These are phyloP conservation scores for Ennomos erosarius DNA, from an alignment of 2,888 invertebrate species.

Conservation along the genomic window DNA sequence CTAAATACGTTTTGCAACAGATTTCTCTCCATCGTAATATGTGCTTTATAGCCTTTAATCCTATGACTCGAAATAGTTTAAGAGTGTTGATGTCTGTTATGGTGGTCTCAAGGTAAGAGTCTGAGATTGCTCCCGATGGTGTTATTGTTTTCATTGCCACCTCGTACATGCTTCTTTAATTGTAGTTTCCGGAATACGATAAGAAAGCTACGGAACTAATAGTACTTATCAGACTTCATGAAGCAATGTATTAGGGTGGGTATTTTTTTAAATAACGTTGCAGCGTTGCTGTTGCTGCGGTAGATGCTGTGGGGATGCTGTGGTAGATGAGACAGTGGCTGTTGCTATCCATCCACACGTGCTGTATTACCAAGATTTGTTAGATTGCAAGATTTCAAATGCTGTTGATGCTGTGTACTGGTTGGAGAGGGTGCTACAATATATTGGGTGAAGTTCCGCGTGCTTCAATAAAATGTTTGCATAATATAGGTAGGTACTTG, in stretches of 20 bases:
- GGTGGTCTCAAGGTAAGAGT: conserved; percentile 64
- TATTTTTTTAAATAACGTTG: no score
- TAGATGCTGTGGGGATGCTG: no score
- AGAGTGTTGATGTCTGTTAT: conserved; percentile 33
- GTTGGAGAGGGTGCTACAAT: no score
- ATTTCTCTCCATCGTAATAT: conserved; percentile 32
- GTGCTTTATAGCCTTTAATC: conserved; percentile 27
- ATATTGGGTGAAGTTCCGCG: no score
- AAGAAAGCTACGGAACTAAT: conserved; percentile 53
- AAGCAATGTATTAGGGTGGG: conserved; percentile 14
- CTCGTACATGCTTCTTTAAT: conserved; percentile 69
- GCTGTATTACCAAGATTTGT: no score
- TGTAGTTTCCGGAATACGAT: conserved; percentile 68
- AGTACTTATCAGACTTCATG: conserved; percentile 20
- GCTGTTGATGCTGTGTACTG: no score
- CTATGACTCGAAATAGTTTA: conserved; percentile 34
- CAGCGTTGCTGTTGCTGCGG: no score
- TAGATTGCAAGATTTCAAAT: no score
- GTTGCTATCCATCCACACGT: no score
- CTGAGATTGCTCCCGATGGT: conserved; percentile 74
- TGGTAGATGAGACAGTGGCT: no score
- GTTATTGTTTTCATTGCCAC: conserved; percentile 76
- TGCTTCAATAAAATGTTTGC: no score
- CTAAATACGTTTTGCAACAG: conserved; percentile 58
- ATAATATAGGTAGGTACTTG: no score